phyloP scores from a whole-genome alignment of 2,888 invertebrate species.

The Exephanes ischioxanthus region DNA sequence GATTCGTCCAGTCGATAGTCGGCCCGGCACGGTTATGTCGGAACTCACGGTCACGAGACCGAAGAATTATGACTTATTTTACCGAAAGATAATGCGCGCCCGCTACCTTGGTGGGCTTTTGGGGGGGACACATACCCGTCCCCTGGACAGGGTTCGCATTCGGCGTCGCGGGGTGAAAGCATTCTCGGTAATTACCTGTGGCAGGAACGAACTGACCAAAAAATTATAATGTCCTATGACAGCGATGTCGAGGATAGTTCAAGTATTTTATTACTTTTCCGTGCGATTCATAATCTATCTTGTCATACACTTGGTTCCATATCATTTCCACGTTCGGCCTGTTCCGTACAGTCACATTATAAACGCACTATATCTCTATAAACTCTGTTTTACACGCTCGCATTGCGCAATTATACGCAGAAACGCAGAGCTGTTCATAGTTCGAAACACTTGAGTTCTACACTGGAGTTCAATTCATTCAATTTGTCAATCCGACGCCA shows the following conservation, averaged over 20 bases:
- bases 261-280: neutral
- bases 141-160: slow-evolving; percentile 33
- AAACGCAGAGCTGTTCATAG: no score
- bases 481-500: no score
- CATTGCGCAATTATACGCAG: no score
- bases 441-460: no score
- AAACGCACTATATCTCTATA: no score
- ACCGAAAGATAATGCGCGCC: slow-evolving; percentile 69
- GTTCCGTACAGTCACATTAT: no score
- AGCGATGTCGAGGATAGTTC: neutral
- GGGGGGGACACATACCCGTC: slow-evolving; percentile 34
- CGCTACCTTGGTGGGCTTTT: slow-evolving; percentile 55
- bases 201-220: slow-evolving; percentile 68
- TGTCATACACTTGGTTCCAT: no score
- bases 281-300: no score
- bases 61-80: slow-evolving; percentile 77
- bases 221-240: slow-evolving; percentile 70
- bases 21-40: slow-evolving; percentile 64
- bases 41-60: slow-evolving; percentile 75
- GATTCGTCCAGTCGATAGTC: slow-evolving; percentile 66
- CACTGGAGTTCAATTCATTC: no score
- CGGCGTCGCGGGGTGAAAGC: slow-evolving; percentile 43
- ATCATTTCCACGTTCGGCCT: no score
- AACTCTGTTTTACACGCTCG: no score
- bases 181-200: slow-evolving; percentile 73